Evolutionary conservation across 2,113 vertebrate genomes (phyloP).

Genomic region (Mustela lutreola): DNA sequence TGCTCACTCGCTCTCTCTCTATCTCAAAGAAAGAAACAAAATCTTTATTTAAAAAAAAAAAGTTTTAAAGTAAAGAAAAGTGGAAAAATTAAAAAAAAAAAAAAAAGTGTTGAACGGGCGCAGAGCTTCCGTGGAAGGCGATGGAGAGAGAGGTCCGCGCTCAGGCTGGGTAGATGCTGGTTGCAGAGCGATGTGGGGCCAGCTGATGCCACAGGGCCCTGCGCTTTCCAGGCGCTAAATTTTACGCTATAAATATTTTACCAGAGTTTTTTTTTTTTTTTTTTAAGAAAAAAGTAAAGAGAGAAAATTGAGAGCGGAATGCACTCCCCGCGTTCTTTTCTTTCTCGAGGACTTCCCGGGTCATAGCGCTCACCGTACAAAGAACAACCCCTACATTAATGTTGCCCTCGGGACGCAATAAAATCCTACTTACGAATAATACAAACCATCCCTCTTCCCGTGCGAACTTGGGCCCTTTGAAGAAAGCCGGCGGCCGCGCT

Average conservation of each 20-base stretch:
- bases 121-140: accelerated
- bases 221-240: accelerated
- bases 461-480: not conserved
- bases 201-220: accelerated
- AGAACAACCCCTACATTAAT: accelerated
- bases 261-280: too few relatives aligned
- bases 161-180: too few relatives aligned
- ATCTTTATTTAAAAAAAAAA: not conserved
- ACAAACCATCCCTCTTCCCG: not conserved
- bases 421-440: not conserved
- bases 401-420: not conserved
- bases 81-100: not conserved
- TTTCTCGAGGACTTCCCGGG: not conserved
- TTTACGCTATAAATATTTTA: accelerated
- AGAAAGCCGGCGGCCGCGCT: accelerated
- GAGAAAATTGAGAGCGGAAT: not conserved
- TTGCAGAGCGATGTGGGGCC: accelerated
- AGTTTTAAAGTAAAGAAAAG: not conserved
- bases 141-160: accelerated
- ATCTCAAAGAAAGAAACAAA: too few relatives aligned
- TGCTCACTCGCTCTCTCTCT: too few relatives aligned
- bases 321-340: not conserved
- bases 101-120: not conserved
- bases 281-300: not conserved
- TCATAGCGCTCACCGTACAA: not conserved